Evolutionary conservation across 1,140 invertebrate species (phyloP), one percentile per base, ranked within the genome.

Genomic region (Sipha flava): DNA sequence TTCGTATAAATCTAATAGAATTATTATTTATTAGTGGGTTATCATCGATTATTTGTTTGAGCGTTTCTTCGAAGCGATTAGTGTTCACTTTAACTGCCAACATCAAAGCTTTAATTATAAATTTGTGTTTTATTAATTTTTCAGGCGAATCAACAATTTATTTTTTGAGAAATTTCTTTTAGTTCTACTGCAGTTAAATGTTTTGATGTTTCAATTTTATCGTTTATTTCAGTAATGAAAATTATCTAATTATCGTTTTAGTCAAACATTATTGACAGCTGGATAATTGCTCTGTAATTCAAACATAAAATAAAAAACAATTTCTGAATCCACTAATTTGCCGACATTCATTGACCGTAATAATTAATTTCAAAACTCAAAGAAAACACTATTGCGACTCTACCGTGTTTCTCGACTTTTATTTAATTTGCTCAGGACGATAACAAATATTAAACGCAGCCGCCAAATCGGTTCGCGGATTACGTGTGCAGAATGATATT

Each of bases 391-490:
- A 23, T 14, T 54, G 47, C 49, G 54, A 75, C 10, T 73, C 29
- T 54, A 37, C 47, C 47, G 70, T 75, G 70, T 75, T 21, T 52
- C n/a, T 54, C 6, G 26, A 52, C 29, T 75, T 54, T 47, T 72
- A 26, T 21, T 73, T 73, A 49, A 52, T 52, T 52, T 52, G 52
- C 31, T 75, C 70, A 29, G 37, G 49, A n/a, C 47, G 47, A 75
- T 4, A 75, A 47, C 23, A 75, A 54, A 75, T 52, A 54, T 54
- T 31, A 54, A 75, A 75, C 23, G n/a, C 31, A 37, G 70, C 54
- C 45, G 70, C 70, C 70, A 75, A 75, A 75, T 75, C 37, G 70
- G 70, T 47, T 75, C 70, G 49, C 49, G 18, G 18, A n/a, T 29
- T n/a, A 72, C 26, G 29, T 26, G n/a, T 3, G 26, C 45, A 54